Evolutionary conservation across 2,797 vertebrate genomes (phyloP).

Genomic region (Arnoldichthys spilopterus): DNA sequence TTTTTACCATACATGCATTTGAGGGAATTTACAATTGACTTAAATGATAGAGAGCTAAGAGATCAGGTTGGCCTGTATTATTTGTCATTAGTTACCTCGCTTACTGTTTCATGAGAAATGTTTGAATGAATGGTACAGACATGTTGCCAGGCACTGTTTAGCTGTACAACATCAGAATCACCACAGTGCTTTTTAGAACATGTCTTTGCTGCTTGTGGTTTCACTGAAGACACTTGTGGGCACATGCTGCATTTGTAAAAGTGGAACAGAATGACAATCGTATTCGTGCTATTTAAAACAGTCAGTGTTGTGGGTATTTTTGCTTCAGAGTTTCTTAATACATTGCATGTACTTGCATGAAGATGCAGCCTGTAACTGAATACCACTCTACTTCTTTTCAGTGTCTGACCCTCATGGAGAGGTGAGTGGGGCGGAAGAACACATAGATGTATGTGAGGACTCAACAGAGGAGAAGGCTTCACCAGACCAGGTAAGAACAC

Average conservation of each 20-base stretch:
- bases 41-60: too few species aligned
- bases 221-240: slow-evolving; percentile 23
- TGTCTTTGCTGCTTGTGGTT: slow-evolving; percentile 49
- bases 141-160: slow-evolving; percentile 8
- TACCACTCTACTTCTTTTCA: slow-evolving; percentile 12
- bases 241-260: slow-evolving; percentile 18
- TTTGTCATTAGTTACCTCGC: too few species aligned
- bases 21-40: too few species aligned
- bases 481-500: slow-evolving; percentile 66
- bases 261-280: slow-evolving; percentile 27
- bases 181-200: slow-evolving; percentile 36
- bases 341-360: not conserved
- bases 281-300: slow-evolving; percentile 23
- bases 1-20: too few species aligned
- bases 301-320: slow-evolving; percentile 9
- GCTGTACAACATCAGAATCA: slow-evolving; percentile 32
- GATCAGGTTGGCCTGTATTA: too few species aligned
- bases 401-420: slow-evolving; percentile 63
- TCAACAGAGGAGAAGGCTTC: slow-evolving; percentile 44
- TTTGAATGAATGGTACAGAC: not conserved
- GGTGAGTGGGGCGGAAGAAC: slow-evolving; percentile 60
- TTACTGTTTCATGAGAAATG: not conserved
- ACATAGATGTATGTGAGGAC: slow-evolving; percentile 65
- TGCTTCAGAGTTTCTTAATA: not conserved
- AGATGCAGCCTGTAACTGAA: not conserved